Percentiles rank a stretch among this genome's conserved stretches.
Conservation (phyloP, 2,888 invertebrate genomes). For the Lysandra bellargus region DNA sequence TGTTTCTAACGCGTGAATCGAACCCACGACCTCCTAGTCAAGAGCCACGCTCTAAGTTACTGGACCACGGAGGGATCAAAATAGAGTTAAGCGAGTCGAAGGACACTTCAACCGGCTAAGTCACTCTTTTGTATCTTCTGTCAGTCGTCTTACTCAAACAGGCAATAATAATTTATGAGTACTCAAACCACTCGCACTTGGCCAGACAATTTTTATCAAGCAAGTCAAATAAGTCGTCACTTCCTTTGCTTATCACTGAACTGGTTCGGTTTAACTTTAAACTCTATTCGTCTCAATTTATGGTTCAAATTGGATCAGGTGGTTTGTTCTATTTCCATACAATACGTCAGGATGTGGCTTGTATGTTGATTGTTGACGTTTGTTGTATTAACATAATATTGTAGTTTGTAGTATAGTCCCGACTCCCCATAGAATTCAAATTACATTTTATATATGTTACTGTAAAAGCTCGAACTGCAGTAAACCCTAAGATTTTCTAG, state of each 20-base stretch:
- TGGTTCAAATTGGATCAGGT: not conserved
- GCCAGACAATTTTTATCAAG: not conserved
- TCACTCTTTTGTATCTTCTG: no score
- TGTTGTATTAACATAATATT: not conserved
- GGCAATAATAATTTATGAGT: not conserved
- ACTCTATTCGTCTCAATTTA: not conserved
- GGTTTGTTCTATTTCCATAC: constrained; percentile 14
- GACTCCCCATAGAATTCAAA: not conserved
- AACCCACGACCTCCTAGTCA: no score
- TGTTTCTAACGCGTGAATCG: no score
- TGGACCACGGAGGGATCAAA: no score
- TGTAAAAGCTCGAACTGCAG: no score
- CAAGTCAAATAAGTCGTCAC: constrained; percentile 18
- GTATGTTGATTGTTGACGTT: not conserved
- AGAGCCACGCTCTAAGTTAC: no score
- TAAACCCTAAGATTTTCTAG: no score
- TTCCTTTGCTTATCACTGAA: constrained; percentile 9
- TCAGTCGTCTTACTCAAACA: not conserved
- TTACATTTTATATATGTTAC: no score
- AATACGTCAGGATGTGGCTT: constrained; percentile 14
- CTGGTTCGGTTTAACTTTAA: not conserved
- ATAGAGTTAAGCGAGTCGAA: no score
- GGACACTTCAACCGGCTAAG: no score
- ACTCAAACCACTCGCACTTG: not conserved
- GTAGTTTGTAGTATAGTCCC: not conserved